Evolutionary conservation across 2,888 invertebrate genomes (phyloP).

Genomic region (Sericinus montela): DNA sequence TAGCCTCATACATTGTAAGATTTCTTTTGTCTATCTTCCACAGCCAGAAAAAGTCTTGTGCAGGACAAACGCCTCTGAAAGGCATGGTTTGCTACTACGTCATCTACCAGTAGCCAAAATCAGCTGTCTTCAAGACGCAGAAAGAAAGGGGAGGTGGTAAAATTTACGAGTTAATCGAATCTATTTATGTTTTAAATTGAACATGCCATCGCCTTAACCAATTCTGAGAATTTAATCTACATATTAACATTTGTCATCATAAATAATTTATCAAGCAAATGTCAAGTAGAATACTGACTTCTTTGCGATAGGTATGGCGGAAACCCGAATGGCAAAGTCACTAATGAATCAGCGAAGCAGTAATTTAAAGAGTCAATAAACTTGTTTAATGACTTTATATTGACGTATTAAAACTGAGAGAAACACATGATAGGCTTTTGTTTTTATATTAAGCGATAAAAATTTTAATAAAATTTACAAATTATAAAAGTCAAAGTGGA

Average conservation of each 20-base stretch:
- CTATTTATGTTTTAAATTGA: too few relatives aligned
- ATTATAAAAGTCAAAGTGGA: not conserved
- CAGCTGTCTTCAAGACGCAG: too few relatives aligned
- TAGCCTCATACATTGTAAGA: too few relatives aligned
- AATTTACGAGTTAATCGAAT: too few relatives aligned
- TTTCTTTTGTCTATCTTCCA: too few relatives aligned
- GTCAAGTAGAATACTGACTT: slow-evolving; percentile 33
- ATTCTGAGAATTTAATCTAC: slow-evolving; percentile 24
- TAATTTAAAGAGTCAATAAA: slow-evolving; percentile 17
- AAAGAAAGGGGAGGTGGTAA: too few relatives aligned
- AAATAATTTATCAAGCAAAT: slow-evolving; percentile 35
- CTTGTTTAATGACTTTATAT: slow-evolving; percentile 13
- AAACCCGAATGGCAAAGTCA: slow-evolving; percentile 6
- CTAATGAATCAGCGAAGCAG: slow-evolving; percentile 11
- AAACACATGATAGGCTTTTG: not conserved
- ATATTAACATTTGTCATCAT: slow-evolving; percentile 42
- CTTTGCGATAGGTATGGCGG: slow-evolving; percentile 22
- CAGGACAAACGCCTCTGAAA: too few relatives aligned
- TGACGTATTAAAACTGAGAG: slow-evolving; percentile 7
- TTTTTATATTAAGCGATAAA: too few relatives aligned
- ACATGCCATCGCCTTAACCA: too few relatives aligned
- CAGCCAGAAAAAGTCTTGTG: too few relatives aligned
- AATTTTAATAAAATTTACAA: not conserved
- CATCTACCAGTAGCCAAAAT: too few relatives aligned
- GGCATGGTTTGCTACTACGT: too few relatives aligned